phyloP scores from a whole-genome alignment of 1,140 invertebrate species.

The Pseudomyrmex concolor region DNA sequence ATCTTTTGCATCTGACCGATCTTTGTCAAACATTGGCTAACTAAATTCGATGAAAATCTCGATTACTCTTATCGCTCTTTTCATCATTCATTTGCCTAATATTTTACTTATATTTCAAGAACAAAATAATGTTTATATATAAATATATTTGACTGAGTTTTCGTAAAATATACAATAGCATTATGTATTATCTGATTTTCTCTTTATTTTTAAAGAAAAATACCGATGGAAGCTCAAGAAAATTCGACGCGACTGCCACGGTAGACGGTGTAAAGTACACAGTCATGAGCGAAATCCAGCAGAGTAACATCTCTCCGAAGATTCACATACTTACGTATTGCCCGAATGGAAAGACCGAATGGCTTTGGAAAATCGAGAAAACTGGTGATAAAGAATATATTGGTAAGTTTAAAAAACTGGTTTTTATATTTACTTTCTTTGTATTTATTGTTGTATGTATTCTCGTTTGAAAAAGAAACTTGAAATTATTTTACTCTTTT shows the following conservation, averaged over 20 bases:
- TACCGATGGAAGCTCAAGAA: slow-evolving; percentile 83
- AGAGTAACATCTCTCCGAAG: slow-evolving; percentile 78
- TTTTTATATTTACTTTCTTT: not conserved
- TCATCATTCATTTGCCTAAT: slow-evolving; percentile 28
- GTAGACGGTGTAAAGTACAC: slow-evolving; percentile 85
- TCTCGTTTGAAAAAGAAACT: not conserved
- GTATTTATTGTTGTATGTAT: not conserved
- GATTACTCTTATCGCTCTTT: not conserved
- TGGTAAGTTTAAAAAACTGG: slow-evolving; percentile 78
- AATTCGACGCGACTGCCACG: slow-evolving; percentile 80
- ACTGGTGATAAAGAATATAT: slow-evolving; percentile 86
- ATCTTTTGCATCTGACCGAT: not conserved
- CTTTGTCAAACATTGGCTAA: not conserved
- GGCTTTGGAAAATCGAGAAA: slow-evolving; percentile 85
- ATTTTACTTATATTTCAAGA: not conserved
- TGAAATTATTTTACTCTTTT: not conserved
- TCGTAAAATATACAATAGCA: not conserved
- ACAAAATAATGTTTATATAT: slow-evolving; percentile 34
- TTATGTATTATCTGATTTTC: slow-evolving; percentile 6
- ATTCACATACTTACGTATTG: slow-evolving; percentile 82
- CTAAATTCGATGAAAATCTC: not conserved
- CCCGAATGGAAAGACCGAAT: slow-evolving; percentile 83
- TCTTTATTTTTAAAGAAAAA: slow-evolving; percentile 77
- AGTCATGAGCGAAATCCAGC: slow-evolving; percentile 82
- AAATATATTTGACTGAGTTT: slow-evolving; percentile 1